Evolutionary conservation across 1,140 invertebrate genomes (phyloP).

Genomic region (Sitobion miscanthi): DNA sequence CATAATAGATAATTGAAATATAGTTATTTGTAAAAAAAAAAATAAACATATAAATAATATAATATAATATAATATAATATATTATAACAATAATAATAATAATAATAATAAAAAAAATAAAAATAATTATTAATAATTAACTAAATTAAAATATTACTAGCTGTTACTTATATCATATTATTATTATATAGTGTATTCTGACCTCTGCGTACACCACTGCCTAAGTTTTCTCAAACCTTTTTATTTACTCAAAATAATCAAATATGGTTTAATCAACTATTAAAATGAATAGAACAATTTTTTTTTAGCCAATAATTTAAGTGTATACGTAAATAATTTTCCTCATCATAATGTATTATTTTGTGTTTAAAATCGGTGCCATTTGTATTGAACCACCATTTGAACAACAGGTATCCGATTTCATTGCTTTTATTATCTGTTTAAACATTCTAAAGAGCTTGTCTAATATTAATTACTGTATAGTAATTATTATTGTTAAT

Average conservation of each 20-base stretch:
- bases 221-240: conserved; percentile 53
- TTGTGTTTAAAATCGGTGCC: conserved; percentile 51
- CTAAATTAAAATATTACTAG: conserved; percentile 46
- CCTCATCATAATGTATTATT: conserved; percentile 53
- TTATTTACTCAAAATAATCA: conserved; percentile 50
- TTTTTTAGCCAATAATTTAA: conserved; percentile 55
- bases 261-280: conserved; percentile 41
- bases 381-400: conserved; percentile 51
- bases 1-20: conserved; percentile 38
- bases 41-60: neutral
- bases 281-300: conserved; percentile 55
- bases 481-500: conserved; percentile 46
- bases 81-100: neutral
- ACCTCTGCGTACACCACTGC: conserved; percentile 56
- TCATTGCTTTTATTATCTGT: conserved; percentile 55
- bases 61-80: conserved; percentile 15
- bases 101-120: neutral
- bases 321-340: conserved; percentile 54
- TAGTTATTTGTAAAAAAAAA: conserved; percentile 39
- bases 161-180: conserved; percentile 46
- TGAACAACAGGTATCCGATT: conserved; percentile 54
- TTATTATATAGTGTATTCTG: conserved; percentile 44
- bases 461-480: conserved; percentile 47
- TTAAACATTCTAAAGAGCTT: conserved; percentile 54
- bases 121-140: conserved; percentile 15